Evolutionary conservation across 1,140 invertebrate genomes (phyloP), one percentile per base, ranked within the genome.

Genomic region (Saccostrea cuccullata): DNA sequence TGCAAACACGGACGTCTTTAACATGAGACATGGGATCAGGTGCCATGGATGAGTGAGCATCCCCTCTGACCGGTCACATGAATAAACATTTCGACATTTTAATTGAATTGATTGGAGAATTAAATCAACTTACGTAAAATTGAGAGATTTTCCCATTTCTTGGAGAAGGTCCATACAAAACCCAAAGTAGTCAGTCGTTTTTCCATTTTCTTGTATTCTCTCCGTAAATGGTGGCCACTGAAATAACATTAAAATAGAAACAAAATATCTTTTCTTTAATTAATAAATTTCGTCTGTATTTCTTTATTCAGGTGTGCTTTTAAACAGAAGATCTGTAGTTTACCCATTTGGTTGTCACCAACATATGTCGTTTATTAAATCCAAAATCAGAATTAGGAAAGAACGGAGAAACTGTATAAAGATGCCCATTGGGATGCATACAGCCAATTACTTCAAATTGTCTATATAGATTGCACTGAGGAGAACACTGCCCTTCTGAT

Each of bases 81-180:
- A n/a, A n/a, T n/a, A n/a, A n/a, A n/a, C n/a, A n/a, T n/a, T n/a
- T 36, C 30, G 30, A 36, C 30, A 47, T 47, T 47, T 47, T 9
- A 9, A 8, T 47, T 47, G 47, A 47, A 47, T 36, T 36, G 9
- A 47, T 60, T 60, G 3, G 20, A 60, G 6, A 60, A 1, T 64
- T 6, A 6, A 26, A 36, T 36, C 2, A 23, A 89, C 88, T 86
- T 83, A 92, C 91, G 90, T 92, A 73, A 92, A 92, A 67, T 92
- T 92, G 0, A 92, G 87, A 36, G 40, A 55, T 8, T 67, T 77
- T 11, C 90, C 82, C 11, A 92, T 67, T 84, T 91, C 90, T 6
- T 85, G 26, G 30, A 92, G 67, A 9, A 92, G 36, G 26, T 92
- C 91, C n/a, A 91, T 90, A 77, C 90, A 91, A 55, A 89, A 87